These are phyloP conservation scores for Cryptops parisi DNA, from an alignment of 2,888 invertebrate species.

Conservation along the genomic window DNA sequence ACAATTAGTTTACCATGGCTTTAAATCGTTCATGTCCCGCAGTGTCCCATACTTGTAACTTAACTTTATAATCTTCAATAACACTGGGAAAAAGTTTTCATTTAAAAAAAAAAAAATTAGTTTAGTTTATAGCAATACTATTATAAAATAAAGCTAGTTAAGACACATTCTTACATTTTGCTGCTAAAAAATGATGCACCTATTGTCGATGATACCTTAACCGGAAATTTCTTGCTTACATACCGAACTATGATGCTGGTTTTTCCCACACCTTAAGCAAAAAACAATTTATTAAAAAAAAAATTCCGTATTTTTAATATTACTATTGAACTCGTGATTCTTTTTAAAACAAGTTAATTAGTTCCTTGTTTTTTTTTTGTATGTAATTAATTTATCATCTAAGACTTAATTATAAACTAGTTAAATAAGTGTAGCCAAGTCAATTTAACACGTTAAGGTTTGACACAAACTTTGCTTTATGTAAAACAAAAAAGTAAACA, in stretches of 20 bases:
- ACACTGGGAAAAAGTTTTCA: slow-evolving; percentile 22
- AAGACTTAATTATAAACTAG: too few relatives aligned
- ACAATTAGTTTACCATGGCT: slow-evolving; percentile 25
- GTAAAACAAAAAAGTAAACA: too few relatives aligned
- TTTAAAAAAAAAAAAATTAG: slow-evolving; percentile 14
- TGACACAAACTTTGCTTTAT: too few relatives aligned
- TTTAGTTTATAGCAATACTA: not conserved
- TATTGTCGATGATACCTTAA: slow-evolving; percentile 32
- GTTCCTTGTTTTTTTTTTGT: too few relatives aligned
- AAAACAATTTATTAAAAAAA: not conserved
- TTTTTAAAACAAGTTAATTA: too few relatives aligned
- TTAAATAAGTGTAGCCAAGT: too few relatives aligned
- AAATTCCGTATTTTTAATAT: too few relatives aligned
- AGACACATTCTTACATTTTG: slow-evolving; percentile 26
- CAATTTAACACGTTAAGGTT: too few relatives aligned
- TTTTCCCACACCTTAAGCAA: slow-evolving; percentile 32
- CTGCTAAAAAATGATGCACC: slow-evolving; percentile 34
- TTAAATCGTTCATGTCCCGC: slow-evolving; percentile 31
- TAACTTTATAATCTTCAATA: slow-evolving; percentile 28
- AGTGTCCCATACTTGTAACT: slow-evolving; percentile 32
- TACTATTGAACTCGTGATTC: too few relatives aligned
- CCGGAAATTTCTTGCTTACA: slow-evolving; percentile 30
- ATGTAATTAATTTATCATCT: too few relatives aligned
- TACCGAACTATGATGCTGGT: slow-evolving; percentile 33
- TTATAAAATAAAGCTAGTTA: not conserved